phyloP scores from a whole-genome alignment of 2,797 vertebrate species.

The Hydrophis major region DNA sequence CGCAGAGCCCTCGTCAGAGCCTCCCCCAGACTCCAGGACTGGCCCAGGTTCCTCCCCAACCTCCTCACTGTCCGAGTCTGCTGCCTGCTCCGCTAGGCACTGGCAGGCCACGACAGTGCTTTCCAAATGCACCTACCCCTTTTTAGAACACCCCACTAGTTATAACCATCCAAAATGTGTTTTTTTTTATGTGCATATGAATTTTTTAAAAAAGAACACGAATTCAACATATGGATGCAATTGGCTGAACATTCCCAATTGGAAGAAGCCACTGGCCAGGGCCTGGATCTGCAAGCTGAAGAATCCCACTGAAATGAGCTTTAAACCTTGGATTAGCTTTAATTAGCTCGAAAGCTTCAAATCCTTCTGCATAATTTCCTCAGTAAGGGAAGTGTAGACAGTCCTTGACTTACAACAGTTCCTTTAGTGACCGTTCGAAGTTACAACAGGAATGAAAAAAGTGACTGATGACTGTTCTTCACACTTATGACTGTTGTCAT shows the following conservation, averaged over 20 bases:
- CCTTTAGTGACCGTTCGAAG: no score
- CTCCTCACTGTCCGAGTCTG: no score
- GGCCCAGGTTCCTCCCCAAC: no score
- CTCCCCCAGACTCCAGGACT: no score
- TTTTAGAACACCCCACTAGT: background rate
- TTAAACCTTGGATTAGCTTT: background rate
- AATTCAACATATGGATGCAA: background rate
- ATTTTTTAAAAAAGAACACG: background rate
- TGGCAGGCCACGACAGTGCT: no score
- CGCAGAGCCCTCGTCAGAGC: no score
- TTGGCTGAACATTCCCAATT: background rate
- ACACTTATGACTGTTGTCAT: no score
- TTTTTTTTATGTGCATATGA: background rate
- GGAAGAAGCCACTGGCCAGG: background rate
- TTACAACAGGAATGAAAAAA: no score
- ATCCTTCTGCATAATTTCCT: background rate
- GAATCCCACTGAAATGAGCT: background rate
- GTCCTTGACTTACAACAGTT: no score
- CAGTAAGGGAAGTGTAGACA: background rate
- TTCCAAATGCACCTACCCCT: background rate
- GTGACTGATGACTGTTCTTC: no score
- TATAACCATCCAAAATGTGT: background rate
- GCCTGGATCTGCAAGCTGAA: background rate
- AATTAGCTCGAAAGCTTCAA: background rate
- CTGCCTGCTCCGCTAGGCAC: no score